Base-by-base conservation (phyloP, 2,888 invertebrate genomes). In the Latrodectus elegans region DNA sequence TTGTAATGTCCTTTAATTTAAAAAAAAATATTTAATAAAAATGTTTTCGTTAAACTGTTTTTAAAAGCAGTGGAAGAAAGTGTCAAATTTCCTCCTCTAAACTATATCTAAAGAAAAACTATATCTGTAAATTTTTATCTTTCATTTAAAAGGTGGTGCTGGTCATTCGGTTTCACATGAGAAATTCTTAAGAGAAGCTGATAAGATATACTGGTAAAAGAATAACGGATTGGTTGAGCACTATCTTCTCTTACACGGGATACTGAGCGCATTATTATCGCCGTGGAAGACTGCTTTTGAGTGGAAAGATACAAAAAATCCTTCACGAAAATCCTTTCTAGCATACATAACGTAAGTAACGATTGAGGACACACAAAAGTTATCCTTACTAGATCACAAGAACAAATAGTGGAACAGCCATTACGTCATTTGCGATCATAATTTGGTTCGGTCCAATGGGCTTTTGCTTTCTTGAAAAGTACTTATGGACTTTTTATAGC, bases 271-370 rank as follows among this genome's bases (percentile, higher is more conserved):
- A 70, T 82, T 82, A 75, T 82, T 82, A 82, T 82, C 82, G 68
- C 75, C 70, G 70, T 68, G 75, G 74, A 82, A 75, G 82, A 75
- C 55, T 82, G 82, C 75, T 82, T 82, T 82, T 82, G 68, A 82
- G 75, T 60, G 75, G 55, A 53, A 55, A 82, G 64, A 73, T 22
- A 67, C 22, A 14, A 22, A n/a, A n/a, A 67, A 22, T n/a, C 60
- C 70, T 53, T 65, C 22, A 53, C 49, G 64, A 65, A 38, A 38
- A 38, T 38, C 38, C 38, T 60, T 60, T 11, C 12, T 60, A 10
- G 60, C 14, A 60, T 60, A 60, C 12, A 60, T 60, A 60, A 15
- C n/a, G 12, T 60, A 15, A 15, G 60, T 60, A n/a, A 60, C 60
- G 60, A 60, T 60, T 15, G 12, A 60, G 60, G 60, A 10, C 60